Evolutionary conservation across 2,888 invertebrate species (phyloP).

Genomic region (Folsomia candida): DNA sequence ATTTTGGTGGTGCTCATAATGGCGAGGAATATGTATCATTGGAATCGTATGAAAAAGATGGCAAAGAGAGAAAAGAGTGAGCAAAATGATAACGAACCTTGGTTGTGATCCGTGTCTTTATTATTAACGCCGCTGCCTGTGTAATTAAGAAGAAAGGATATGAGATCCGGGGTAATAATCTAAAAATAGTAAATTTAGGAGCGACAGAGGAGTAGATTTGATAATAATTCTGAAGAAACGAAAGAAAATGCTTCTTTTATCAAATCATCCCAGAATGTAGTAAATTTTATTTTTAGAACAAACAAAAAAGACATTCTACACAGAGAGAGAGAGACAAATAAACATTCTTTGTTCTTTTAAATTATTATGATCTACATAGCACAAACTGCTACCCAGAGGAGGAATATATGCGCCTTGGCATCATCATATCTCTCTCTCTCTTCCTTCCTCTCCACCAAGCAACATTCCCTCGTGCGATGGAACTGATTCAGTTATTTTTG

Average conservation of each 20-base stretch:
- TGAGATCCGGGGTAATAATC: background rate
- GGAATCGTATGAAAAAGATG: background rate
- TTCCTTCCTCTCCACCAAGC: background rate
- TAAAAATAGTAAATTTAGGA: background rate
- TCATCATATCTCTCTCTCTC: background rate
- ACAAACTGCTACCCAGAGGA: no score
- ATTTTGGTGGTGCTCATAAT: background rate
- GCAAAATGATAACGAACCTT: background rate
- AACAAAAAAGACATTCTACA: slow-evolving; percentile 1
- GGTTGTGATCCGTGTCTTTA: background rate
- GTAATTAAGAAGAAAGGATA: slow-evolving; percentile 7
- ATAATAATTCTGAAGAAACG: background rate
- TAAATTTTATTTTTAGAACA: slow-evolving; percentile 6
- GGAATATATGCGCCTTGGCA: background rate
- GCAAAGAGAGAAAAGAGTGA: no score
- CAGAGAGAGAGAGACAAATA: background rate
- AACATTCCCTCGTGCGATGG: background rate
- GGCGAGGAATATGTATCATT: background rate
- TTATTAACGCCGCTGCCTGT: slow-evolving; percentile 1
- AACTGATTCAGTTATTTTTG: background rate
- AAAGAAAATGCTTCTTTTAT: background rate
- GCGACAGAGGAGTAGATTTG: background rate
- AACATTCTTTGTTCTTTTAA: background rate
- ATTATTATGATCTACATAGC: background rate
- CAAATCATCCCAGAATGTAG: slow-evolving; percentile 1